Evolutionary conservation across 2,797 vertebrate species (phyloP), one percentile per base, ranked within the genome.

Genomic region (Borostomias antarcticus): DNA sequence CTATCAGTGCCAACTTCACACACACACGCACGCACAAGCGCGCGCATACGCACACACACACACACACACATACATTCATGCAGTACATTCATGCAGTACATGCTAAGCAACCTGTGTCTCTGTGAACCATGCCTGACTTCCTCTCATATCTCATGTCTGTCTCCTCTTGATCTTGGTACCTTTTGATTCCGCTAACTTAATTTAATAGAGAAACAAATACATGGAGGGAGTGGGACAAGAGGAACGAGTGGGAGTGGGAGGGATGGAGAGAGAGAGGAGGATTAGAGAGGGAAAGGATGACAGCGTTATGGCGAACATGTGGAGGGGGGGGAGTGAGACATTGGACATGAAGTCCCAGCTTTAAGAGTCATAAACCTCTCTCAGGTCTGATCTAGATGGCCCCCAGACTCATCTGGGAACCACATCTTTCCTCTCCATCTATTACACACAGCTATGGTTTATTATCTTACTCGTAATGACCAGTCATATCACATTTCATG

Each of bases 121-220:
- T 45, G 40, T 93, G 92, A 93, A 93, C 92, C 54, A 80, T 57
- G 30, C 86, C 89, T 76, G 77, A 86, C 84, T 85, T 84, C 85
- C 90, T 93, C 92, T 91, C 85, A 89, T 92, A 91, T 93, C 89
- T 82, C 77, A 68, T 88, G 88, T 88, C 81, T 85, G 73, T 76
- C 80, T 82, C 89, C 89, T 91, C 82, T 89, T 90, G 78, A 83
- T 82, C 74, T 75, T 81, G 73, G 87, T 90, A 92, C 89, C 90
- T 93, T 93, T 92, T 93, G 92, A 93, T 93, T 92, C 83, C 28
- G 59, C 90, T 93, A 93, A 93, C 92, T 93, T 89, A 92, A 93
- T 93, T 93, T 92, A 83, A 91, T 91, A 86, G 83, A 89, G 92
- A 93, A 93, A 93, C 91, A 93, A 93, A 93, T 91, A 91, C 76